Evolutionary conservation across 2,113 vertebrate species (phyloP), one percentile per base, ranked within the genome.

Genomic region (Okapia johnstoni): DNA sequence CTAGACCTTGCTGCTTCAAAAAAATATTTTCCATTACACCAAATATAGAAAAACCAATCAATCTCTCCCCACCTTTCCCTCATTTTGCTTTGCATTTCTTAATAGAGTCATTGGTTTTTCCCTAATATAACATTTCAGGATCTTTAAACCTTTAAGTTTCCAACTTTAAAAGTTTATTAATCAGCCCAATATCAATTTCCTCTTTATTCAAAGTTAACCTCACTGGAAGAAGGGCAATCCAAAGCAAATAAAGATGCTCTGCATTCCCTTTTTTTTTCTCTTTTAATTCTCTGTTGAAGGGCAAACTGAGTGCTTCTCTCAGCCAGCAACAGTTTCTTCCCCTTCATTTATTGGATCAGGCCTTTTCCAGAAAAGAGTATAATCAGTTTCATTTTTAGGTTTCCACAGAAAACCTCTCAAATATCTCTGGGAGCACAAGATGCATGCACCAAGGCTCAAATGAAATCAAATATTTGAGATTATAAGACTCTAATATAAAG

Each of bases 71-170:
- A 46, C 3, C 7, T 46, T 91, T n/a, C 7, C 30, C 23, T 80
- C 52, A 40, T 79, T 85, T 85, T 85, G 48, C 60, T 87, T 84
- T 92, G 40, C 79, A 83, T 95, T 94, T 91, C 60, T 96, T 97
- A 86, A 90, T 6, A 90, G 33, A 87, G 46, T 58, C 46, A 81
- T 19, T 92, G 79, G 40, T 70, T 90, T 84, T 92, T 93, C 83
- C 46, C 6, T 57, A 90, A 63, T 61, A 84, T 33, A 97, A 21
- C 40, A 58, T 90, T 80, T 94, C n/a, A 60, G 85, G 17, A 95
- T 94, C 13, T 40, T 58, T 61, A 70, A 33, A 48, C 21, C 13
- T 80, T 96, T n/a, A 93, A 55, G 54, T 95, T 96, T 86, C 80
- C 23, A 92, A 25, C 63, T 96, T 95, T 94, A 66, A 97, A 95